Conservation (phyloP, 1,140 invertebrate genomes). For the Drosophila sturtevanti region DNA sequence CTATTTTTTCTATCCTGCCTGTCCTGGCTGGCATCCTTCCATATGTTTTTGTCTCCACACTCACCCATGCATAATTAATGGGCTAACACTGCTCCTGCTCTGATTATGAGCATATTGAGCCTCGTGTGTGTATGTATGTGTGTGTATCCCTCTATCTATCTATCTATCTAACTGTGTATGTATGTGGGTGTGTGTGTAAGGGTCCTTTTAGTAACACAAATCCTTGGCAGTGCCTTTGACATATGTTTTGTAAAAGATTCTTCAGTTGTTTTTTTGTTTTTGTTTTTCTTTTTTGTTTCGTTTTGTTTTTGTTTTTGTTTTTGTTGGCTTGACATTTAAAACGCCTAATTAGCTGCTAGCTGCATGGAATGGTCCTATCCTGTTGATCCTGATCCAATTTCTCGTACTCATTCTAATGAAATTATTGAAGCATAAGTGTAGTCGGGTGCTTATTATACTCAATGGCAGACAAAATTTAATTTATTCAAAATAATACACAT, state of each 20-base stretch:
- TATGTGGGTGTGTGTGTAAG: constrained; percentile 38
- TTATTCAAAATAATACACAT: constrained; percentile 71
- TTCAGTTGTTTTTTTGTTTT: constrained; percentile 41
- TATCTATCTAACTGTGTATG: too few relatives aligned
- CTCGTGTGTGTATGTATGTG: constrained; percentile 22
- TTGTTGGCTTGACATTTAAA: constrained; percentile 64
- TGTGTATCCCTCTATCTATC: constrained; percentile 22
- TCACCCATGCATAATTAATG: constrained; percentile 56
- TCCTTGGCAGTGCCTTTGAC: constrained; percentile 30
- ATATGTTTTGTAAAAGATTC: constrained; percentile 36
- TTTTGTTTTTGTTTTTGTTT: neutral
- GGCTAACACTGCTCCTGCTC: constrained; percentile 32
- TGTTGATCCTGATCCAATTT: constrained; percentile 18
- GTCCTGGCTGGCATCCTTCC: constrained; percentile 10
- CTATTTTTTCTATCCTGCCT: neutral
- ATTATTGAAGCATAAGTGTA: constrained; percentile 64
- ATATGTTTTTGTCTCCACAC: constrained; percentile 28
- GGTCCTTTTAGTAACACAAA: constrained; percentile 37
- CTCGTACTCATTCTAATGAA: constrained; percentile 46
- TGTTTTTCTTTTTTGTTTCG: constrained; percentile 4
- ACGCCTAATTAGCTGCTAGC: constrained; percentile 70
- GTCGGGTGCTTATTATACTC: constrained; percentile 52
- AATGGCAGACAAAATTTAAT: constrained; percentile 65
- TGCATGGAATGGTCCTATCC: neutral
- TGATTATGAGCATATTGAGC: constrained; percentile 73